These are phyloP conservation scores for Microdon myrmicae DNA, from an alignment of 2,888 invertebrate species.

Conservation along the genomic window DNA sequence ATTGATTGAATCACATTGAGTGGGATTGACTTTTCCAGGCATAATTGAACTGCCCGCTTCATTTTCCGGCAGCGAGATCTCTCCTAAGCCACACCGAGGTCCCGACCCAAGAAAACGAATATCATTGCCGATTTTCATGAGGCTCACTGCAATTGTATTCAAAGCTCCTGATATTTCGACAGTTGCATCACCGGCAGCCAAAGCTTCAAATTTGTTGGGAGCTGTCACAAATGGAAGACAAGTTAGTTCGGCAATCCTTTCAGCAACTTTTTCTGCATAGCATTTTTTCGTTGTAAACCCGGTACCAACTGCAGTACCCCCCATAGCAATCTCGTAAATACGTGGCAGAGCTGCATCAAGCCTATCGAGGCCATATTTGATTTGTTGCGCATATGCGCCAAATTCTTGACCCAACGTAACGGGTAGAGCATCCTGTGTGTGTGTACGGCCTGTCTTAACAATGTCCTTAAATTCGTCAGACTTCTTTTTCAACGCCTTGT, in stretches of 20 bases:
- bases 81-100: constrained; percentile 95
- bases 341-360: constrained; percentile 85
- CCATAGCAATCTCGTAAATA: constrained; percentile 90
- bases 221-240: constrained; percentile 93
- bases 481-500: constrained; percentile 81
- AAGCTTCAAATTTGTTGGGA: constrained; percentile 97
- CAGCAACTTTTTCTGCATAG: constrained; percentile 94
- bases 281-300: constrained; percentile 95
- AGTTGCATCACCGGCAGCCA: constrained; percentile 93
- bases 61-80: constrained; percentile 94
- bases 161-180: constrained; percentile 96
- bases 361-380: constrained; percentile 86
- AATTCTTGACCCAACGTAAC: constrained; percentile 98
- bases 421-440: constrained; percentile 93
- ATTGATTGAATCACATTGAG: constrained; percentile 97
- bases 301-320: constrained; percentile 98
- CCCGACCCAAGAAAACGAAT: constrained; percentile 92
- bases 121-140: constrained; percentile 98
- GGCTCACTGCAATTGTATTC: constrained; percentile 88
- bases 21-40: constrained; percentile 99
- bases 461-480: constrained; percentile 87
- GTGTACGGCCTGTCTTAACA: constrained; percentile 93
- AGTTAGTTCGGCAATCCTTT: constrained; percentile 82
- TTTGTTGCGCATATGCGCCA: constrained; percentile 89
- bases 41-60: constrained; percentile 99